These are phyloP conservation scores for Euzetes globulus DNA, from an alignment of 2,888 invertebrate species.

Conservation along the genomic window DNA sequence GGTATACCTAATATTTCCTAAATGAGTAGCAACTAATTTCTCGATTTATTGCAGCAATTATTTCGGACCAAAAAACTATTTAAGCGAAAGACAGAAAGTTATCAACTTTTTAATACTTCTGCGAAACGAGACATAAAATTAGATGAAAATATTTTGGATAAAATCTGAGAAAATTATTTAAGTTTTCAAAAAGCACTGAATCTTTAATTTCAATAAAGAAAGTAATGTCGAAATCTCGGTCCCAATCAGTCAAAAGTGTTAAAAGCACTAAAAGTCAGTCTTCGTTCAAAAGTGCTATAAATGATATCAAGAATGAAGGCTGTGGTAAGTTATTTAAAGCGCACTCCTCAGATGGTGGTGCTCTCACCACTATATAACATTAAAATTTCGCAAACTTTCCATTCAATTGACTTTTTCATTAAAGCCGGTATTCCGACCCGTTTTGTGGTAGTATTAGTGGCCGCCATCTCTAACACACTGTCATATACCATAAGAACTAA, in stretches of 20 bases:
- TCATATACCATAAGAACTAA: constrained; percentile 35
- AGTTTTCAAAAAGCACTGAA: no score
- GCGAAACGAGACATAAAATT: no score
- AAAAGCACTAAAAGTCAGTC: not conserved
- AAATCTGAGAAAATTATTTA: not conserved
- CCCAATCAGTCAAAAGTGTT: constrained; percentile 32
- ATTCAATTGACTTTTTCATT: not conserved
- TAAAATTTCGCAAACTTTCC: no score
- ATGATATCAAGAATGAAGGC: constrained; percentile 12
- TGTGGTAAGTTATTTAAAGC: not conserved
- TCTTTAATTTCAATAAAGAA: not conserved
- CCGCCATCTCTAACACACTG: constrained; percentile 31
- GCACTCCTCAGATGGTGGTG: no score
- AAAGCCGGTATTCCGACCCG: constrained; percentile 32
- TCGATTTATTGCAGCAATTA: no score
- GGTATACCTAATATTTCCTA: no score
- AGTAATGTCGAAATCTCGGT: constrained; percentile 22
- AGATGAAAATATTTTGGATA: not conserved
- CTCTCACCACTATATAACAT: no score
- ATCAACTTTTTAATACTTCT: no score
- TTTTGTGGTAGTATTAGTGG: constrained; percentile 31
- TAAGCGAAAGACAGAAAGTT: no score
- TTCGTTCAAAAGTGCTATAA: not conserved
- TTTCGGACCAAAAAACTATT: no score
- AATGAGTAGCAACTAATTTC: no score